Percentiles rank a stretch among this genome's conserved stretches.
phyloP scores from a whole-genome alignment of 1,140 invertebrate species.

The Drosophila equinoxialis region DNA sequence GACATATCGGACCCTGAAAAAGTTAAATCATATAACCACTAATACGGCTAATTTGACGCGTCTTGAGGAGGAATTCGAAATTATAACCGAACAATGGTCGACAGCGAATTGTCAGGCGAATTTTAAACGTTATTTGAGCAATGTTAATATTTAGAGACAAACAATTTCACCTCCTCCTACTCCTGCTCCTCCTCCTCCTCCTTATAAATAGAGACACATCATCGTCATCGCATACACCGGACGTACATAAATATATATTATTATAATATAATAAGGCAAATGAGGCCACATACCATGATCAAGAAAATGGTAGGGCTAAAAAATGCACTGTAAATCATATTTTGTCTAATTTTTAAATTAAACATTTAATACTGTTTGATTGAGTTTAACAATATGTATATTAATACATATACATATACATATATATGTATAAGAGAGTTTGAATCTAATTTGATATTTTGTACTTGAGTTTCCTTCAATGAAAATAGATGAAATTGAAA shows the following conservation, averaged over 20 bases:
- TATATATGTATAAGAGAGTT: not conserved
- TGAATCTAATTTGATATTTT: not conserved
- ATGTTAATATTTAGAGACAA: conserved; percentile 38
- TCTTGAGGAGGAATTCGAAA: conserved; percentile 85
- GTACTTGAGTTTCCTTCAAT: not conserved
- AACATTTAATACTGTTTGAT: not conserved
- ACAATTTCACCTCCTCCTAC: not conserved
- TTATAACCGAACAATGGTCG: conserved; percentile 87
- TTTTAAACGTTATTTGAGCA: conserved; percentile 57
- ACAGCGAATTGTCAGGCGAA: conserved; percentile 81
- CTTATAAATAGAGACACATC: too few species aligned
- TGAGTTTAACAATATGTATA: not conserved
- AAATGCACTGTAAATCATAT: conserved; percentile 10
- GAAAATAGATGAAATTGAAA: conserved; percentile 7
- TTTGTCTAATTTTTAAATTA: not conserved
- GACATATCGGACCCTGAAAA: conserved; percentile 78
- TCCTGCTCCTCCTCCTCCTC: too few species aligned
- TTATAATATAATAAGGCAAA: not conserved
- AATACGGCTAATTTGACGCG: conserved; percentile 85
- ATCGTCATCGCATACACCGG: too few species aligned
- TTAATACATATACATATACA: too few species aligned
- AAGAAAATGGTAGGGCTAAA: conserved; percentile 30
- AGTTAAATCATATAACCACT: conserved; percentile 85
- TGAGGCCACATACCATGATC: conserved; percentile 65
- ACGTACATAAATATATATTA: not conserved